These are phyloP conservation scores for Aphis craccivora DNA, from an alignment of 1,140 invertebrate genomes.

Conservation along the genomic window DNA sequence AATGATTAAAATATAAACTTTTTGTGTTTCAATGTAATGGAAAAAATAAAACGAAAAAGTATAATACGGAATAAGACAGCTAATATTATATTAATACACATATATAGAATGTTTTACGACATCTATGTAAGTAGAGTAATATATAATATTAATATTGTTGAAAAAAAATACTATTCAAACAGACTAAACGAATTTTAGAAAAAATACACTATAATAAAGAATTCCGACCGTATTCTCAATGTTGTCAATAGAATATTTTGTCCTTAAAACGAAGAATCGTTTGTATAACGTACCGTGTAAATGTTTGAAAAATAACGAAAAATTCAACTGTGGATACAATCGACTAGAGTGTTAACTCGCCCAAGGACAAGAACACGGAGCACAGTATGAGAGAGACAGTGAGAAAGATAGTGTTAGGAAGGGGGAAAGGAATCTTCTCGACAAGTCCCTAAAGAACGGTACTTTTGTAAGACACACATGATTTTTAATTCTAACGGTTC, in stretches of 20 bases:
- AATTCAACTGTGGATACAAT: neutral
- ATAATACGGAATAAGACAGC: neutral
- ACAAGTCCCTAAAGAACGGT: conserved; percentile 3
- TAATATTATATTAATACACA: neutral
- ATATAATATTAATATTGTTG: neutral
- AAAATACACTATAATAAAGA: neutral
- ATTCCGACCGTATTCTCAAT: neutral
- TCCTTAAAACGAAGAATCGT: neutral
- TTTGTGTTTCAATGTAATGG: neutral
- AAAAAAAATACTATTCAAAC: neutral
- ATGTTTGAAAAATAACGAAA: neutral
- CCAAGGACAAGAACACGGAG: conserved; percentile 23
- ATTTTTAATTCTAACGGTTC: conserved; percentile 46
- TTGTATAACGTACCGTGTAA: neutral
- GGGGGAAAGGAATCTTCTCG: neutral
- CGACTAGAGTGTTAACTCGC: conserved; percentile 12
- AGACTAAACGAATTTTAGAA: neutral
- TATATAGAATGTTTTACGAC: neutral
- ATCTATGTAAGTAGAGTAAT: neutral
- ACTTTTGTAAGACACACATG: neutral
- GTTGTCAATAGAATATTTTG: neutral
- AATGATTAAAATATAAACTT: neutral
- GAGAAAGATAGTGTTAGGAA: neutral
- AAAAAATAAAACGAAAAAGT: neutral
- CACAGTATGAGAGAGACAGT: neutral